Evolutionary conservation across 35 echinoderm and acorn worm genomes (phyloP).

Genomic region (Heliocidaris erythrogramma): DNA sequence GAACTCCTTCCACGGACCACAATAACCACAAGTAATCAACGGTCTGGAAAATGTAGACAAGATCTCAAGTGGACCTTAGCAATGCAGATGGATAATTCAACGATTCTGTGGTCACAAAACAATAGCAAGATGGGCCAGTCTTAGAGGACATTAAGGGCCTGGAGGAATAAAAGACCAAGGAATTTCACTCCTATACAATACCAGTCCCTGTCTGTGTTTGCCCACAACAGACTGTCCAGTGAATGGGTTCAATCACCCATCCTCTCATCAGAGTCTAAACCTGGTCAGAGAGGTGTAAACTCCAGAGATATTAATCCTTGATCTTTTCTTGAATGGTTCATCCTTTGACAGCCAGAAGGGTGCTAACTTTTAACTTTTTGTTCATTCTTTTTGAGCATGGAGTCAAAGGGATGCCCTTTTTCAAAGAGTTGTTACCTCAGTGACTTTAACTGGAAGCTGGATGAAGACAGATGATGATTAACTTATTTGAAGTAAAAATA

Average conservation of each 20-base stretch:
- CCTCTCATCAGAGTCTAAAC: neutral
- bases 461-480: neutral
- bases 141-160: neutral
- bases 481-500: neutral
- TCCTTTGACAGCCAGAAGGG: too few species aligned
- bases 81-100: slow-evolving; percentile 6
- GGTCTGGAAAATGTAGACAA: neutral
- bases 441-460: neutral
- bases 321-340: too few species aligned
- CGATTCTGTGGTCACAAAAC: neutral
- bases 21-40: neutral
- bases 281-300: neutral
- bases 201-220: neutral
- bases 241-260: neutral
- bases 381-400: neutral
- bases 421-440: neutral
- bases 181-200: neutral
- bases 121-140: neutral
- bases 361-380: neutral
- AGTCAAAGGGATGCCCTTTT: neutral
- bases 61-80: neutral
- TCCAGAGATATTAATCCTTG: neutral
- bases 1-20: neutral
- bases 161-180: neutral
- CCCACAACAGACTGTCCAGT: neutral